These are phyloP conservation scores for Leptodirus hochenwartii DNA, from an alignment of 2,888 invertebrate genomes.

Conservation along the genomic window DNA sequence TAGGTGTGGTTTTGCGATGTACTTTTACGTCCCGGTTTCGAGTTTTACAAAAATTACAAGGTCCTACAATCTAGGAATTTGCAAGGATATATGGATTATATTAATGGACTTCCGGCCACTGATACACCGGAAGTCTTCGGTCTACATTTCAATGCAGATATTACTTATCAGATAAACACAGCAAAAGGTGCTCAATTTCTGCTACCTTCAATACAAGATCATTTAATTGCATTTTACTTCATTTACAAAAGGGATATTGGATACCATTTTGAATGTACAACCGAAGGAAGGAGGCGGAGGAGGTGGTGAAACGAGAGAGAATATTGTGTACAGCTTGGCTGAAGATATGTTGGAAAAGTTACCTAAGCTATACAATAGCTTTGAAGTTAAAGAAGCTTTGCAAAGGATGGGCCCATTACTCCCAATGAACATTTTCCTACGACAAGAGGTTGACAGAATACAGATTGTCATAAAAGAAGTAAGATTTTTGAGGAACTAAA, in stretches of 20 bases:
- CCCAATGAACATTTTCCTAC: constrained; percentile 91
- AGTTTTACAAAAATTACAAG: constrained; percentile 85
- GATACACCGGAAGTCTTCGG: constrained; percentile 95
- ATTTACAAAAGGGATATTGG: constrained; percentile 67
- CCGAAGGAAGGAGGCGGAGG: constrained; percentile 87
- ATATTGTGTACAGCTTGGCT: constrained; percentile 77
- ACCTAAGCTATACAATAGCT: constrained; percentile 71
- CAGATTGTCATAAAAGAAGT: constrained; percentile 59
- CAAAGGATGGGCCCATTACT: constrained; percentile 81
- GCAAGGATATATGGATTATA: constrained; percentile 68
- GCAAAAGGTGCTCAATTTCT: constrained; percentile 45
- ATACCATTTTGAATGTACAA: constrained; percentile 90
- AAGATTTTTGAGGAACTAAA: constrained; percentile 26
- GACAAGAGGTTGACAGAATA: constrained; percentile 67
- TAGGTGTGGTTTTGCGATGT: constrained; percentile 86
- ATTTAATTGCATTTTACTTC: constrained; percentile 1
- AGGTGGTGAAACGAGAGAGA: constrained; percentile 85
- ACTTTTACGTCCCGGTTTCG: constrained; percentile 70
- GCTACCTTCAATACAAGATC: neutral
- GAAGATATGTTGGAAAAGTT: constrained; percentile 81
- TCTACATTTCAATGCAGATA: constrained; percentile 90
- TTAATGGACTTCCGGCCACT: constrained; percentile 57
- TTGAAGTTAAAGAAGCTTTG: constrained; percentile 79
- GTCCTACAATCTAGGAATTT: constrained; percentile 72
- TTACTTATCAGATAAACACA: constrained; percentile 94